A percentile compares a stretch with the other conserved stretches of the same genome.
Conservation (phyloP, 2,888 invertebrate genomes). For the Synanthedon formicaeformis region DNA sequence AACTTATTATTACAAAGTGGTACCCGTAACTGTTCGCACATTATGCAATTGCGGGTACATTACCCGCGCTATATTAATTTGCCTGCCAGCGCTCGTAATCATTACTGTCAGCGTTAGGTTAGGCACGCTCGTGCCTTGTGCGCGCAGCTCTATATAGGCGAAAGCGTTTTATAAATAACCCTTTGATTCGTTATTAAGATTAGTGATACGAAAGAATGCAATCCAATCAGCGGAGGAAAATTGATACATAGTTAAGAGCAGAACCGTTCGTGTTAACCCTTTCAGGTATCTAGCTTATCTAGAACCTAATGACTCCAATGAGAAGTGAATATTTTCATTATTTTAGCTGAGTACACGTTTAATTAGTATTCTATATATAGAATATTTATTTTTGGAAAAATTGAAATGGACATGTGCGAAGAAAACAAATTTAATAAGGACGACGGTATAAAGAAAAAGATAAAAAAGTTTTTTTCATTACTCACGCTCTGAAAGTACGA, state of each 20-base stretch:
- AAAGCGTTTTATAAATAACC: slow-evolving; percentile 7
- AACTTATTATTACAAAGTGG: slow-evolving; percentile 6
- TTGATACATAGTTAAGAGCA: slow-evolving; percentile 3
- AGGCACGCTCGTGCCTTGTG: slow-evolving; percentile 1
- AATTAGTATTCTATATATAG: too few relatives aligned
- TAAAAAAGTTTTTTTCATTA: too few relatives aligned
- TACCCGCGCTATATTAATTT: slow-evolving; percentile 19
- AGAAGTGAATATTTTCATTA: too few relatives aligned
- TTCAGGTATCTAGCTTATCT: neutral
- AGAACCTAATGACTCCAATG: too few relatives aligned
- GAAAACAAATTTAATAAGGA: too few relatives aligned
- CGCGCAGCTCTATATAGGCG: slow-evolving; percentile 4
- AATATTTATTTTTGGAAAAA: too few relatives aligned
- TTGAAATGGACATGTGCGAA: too few relatives aligned
- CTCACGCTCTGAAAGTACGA: too few relatives aligned
- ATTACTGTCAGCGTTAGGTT: slow-evolving; percentile 13
- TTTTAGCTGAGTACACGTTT: too few relatives aligned
- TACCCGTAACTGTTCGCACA: slow-evolving; percentile 8
- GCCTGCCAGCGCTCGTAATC: slow-evolving; percentile 24
- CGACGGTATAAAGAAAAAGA: too few relatives aligned
- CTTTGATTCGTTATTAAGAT: slow-evolving; percentile 4
- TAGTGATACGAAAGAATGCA: slow-evolving; percentile 3
- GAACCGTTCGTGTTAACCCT: neutral
- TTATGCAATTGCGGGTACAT: slow-evolving; percentile 9
- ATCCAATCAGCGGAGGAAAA: slow-evolving; percentile 1